A percentile compares a stretch with the other conserved stretches of the same genome.
Conservation (phyloP, 2,113 vertebrate species). For the Chiloscyllium plagiosum region DNA sequence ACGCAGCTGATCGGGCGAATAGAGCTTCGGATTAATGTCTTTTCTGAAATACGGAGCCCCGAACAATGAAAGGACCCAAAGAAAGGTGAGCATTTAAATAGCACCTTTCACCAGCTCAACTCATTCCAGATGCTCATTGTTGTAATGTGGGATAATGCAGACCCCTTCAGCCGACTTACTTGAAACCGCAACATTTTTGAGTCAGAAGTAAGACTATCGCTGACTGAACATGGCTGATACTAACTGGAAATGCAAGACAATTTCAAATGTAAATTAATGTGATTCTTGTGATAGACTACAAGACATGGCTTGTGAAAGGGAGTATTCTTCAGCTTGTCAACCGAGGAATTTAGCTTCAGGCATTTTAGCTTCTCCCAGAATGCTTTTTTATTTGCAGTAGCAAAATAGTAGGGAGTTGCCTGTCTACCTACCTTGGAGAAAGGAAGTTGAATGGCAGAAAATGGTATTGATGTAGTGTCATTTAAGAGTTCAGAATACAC, state of each 20-base stretch:
- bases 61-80: background rate
- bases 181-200: background rate
- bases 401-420: background rate
- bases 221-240: background rate
- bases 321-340: background rate
- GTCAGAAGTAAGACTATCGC: background rate
- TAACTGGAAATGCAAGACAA: background rate
- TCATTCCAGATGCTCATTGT: background rate
- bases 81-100: background rate
- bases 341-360: background rate
- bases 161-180: background rate
- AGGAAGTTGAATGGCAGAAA: background rate
- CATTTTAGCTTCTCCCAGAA: background rate
- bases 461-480: background rate
- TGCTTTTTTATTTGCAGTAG: background rate
- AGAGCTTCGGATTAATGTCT: background rate
- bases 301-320: background rate
- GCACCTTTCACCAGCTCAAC: background rate
- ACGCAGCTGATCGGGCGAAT: background rate
- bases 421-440: background rate
- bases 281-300: background rate
- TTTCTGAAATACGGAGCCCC: background rate
- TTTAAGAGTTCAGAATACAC: background rate
- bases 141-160: background rate
- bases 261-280: background rate